Percentiles rank a stretch among this genome's conserved stretches.
Conservation (phyloP, 2,797 vertebrate species). For the Sarcoramphus papa region DNA sequence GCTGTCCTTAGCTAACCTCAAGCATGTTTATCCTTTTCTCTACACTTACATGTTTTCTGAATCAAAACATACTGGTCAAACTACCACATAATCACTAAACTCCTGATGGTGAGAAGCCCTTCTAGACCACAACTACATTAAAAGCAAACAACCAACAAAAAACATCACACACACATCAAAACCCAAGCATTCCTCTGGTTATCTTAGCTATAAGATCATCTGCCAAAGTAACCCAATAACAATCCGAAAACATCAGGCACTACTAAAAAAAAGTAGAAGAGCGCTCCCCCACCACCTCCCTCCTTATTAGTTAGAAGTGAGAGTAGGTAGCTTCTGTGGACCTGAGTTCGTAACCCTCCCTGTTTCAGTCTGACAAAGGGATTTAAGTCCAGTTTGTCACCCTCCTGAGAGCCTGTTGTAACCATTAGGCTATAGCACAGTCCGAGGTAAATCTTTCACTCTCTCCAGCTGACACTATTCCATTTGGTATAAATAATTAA, state of each 20-base stretch:
- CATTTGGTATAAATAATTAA: constrained; percentile 65
- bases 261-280: not conserved
- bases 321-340: not conserved
- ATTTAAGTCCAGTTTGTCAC: constrained; percentile 5
- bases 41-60: not conserved
- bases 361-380: not conserved
- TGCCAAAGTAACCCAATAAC: not conserved
- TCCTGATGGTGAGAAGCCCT: not conserved
- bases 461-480: constrained; percentile 36
- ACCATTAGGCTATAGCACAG: not conserved
- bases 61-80: not conserved
- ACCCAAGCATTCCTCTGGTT: not conserved
- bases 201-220: not conserved
- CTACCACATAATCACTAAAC: not conserved
- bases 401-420: not conserved
- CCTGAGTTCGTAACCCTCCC: not conserved
- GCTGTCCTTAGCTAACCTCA: not conserved
- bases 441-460: constrained; percentile 14
- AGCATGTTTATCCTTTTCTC: not conserved
- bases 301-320: not conserved
- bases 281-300: too few species aligned
- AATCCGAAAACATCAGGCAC: not conserved
- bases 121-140: not conserved
- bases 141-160: not conserved
- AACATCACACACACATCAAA: not conserved